phyloP scores from a whole-genome alignment of 2,113 vertebrate species.

The Ptychochromis oligacanthus region DNA sequence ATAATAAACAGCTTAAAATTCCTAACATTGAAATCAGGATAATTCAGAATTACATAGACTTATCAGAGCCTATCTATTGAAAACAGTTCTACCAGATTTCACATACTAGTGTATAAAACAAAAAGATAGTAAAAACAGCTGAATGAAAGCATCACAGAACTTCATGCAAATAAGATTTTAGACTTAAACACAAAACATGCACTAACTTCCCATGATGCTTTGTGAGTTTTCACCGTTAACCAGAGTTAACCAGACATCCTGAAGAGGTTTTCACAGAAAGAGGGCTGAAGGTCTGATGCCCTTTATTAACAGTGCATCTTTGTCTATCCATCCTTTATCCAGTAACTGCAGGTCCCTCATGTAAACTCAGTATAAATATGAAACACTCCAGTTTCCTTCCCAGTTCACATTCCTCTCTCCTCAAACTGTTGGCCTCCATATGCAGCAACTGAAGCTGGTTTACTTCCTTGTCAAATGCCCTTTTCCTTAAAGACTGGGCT shows the following conservation, averaged over 20 bases:
- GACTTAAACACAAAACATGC: too few relatives aligned
- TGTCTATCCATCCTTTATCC: not conserved
- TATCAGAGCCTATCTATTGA: too few relatives aligned
- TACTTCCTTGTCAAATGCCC: constrained; percentile 59
- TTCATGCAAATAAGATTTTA: too few relatives aligned
- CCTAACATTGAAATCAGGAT: too few relatives aligned
- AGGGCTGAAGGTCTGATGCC: not conserved
- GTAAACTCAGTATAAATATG: not conserved
- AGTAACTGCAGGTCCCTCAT: not conserved
- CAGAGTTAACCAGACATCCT: not conserved
- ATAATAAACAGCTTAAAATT: too few relatives aligned
- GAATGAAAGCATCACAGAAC: too few relatives aligned
- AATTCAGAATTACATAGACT: too few relatives aligned
- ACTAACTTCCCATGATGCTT: not conserved
- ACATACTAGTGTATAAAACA: too few relatives aligned
- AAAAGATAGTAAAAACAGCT: too few relatives aligned
- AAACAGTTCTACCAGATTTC: too few relatives aligned
- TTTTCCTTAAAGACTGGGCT: constrained; percentile 73
- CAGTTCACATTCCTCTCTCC: constrained; percentile 12
- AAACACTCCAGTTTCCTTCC: constrained; percentile 4
- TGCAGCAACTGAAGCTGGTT: constrained; percentile 10
- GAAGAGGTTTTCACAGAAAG: not conserved
- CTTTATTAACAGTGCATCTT: not conserved
- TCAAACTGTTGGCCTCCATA: not conserved
- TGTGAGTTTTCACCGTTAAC: not conserved